phyloP scores from a whole-genome alignment of 2,888 invertebrate genomes.

The Ophion slaviceki region DNA sequence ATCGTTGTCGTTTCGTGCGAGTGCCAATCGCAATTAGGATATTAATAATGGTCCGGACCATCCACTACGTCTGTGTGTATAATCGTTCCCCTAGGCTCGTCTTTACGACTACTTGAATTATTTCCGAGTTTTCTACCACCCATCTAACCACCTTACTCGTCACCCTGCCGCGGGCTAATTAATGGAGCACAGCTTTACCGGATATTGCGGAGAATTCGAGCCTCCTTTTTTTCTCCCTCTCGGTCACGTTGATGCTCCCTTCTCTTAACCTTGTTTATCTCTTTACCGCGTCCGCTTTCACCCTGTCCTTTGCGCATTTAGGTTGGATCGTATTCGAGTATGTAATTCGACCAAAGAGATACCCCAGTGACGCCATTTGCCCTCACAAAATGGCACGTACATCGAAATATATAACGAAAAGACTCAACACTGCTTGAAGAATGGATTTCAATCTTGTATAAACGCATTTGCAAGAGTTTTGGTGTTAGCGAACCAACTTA shows the following conservation, averaged over 20 bases:
- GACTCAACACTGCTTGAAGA: too few species aligned
- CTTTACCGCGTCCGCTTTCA: too few species aligned
- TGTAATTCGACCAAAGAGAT: not conserved
- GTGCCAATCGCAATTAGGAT: constrained; percentile 67
- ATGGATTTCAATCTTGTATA: too few species aligned
- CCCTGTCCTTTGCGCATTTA: not conserved
- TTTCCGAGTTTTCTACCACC: constrained; percentile 22
- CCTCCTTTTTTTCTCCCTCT: not conserved
- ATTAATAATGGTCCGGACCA: constrained; percentile 64
- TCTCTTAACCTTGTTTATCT: not conserved
- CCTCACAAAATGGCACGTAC: too few species aligned
- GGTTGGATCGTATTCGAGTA: not conserved
- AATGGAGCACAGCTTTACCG: constrained; percentile 33
- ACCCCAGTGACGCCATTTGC: too few species aligned
- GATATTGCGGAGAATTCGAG: constrained; percentile 27
- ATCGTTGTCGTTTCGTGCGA: constrained; percentile 60
- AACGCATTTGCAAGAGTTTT: too few species aligned
- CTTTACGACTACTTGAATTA: constrained; percentile 45
- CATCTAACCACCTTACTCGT: not conserved
- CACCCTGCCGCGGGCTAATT: constrained; percentile 38
- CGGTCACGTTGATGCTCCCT: not conserved
- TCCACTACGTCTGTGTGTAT: constrained; percentile 5
- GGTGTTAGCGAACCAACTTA: too few species aligned
- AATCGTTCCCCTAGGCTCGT: constrained; percentile 9
- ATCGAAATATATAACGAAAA: too few species aligned